Percentiles rank a stretch among this genome's conserved stretches.
Evolutionary conservation across 2,113 vertebrate genomes (phyloP).

Genomic region (Paradoxurus hermaphroditus): DNA sequence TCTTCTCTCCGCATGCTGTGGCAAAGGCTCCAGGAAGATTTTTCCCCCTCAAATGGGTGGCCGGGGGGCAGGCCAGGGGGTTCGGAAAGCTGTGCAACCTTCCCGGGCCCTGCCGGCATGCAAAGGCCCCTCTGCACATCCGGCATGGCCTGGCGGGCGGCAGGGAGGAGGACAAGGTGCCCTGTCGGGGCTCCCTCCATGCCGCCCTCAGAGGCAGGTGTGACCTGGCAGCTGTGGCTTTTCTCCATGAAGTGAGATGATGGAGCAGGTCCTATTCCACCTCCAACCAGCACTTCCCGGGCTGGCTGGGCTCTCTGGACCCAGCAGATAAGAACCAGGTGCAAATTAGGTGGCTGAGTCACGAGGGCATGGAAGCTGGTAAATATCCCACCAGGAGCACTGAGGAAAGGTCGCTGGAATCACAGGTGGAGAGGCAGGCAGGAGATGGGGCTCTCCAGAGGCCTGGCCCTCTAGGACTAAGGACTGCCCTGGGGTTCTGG

Average conservation of each 20-base stretch:
- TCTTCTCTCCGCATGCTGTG: neutral
- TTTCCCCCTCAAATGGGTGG: neutral
- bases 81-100: neutral
- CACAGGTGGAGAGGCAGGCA: neutral
- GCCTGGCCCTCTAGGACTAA: neutral
- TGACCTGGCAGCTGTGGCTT: neutral
- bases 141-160: neutral
- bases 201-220: neutral
- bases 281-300: neutral
- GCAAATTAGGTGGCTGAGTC: neutral
- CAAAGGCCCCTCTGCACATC: neutral
- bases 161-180: neutral
- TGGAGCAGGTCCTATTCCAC: neutral
- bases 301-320: neutral
- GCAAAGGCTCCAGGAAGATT: conserved; percentile 54
- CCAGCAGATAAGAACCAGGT: neutral
- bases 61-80: conserved; percentile 29
- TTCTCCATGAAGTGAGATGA: neutral
- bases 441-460: neutral
- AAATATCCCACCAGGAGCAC: neutral
- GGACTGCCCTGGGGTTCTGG: neutral
- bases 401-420: neutral
- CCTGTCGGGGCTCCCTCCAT: neutral
- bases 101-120: neutral
- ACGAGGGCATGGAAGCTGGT: neutral